A percentile compares a stretch with the other conserved stretches of the same genome.
These are phyloP conservation scores for Amphipyra tragopoginis DNA, from an alignment of 2,888 invertebrate species.

Conservation along the genomic window DNA sequence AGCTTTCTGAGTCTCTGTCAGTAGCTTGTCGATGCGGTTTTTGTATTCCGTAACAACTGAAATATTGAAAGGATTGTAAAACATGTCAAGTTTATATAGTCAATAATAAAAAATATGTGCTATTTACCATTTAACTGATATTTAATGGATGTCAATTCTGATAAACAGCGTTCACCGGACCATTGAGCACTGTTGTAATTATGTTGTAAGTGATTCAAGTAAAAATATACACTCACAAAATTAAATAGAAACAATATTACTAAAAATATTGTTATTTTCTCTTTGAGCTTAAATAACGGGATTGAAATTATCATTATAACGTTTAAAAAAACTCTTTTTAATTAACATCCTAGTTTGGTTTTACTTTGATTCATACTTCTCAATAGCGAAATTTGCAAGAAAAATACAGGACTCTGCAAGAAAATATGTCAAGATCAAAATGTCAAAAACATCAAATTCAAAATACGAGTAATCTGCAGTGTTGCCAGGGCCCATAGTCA, in stretches of 20 bases:
- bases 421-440: too few species aligned
- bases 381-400: too few species aligned
- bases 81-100: too few species aligned
- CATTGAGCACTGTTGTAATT: slow-evolving; percentile 67
- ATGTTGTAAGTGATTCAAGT: slow-evolving; percentile 73
- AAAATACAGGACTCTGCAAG: too few species aligned
- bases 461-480: too few species aligned
- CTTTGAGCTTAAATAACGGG: slow-evolving; percentile 60
- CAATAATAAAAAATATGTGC: neutral
- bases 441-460: too few species aligned
- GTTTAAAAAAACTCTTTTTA: neutral
- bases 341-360: neutral
- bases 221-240: slow-evolving; percentile 70
- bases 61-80: slow-evolving; percentile 43
- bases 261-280: slow-evolving; percentile 65
- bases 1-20: slow-evolving; percentile 76
- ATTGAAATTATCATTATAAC: slow-evolving; percentile 58
- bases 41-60: slow-evolving; percentile 83
- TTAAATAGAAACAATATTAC: slow-evolving; percentile 61
- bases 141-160: slow-evolving; percentile 77
- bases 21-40: slow-evolving; percentile 77
- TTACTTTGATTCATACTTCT: too few species aligned
- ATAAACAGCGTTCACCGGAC: slow-evolving; percentile 75
- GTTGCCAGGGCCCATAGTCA: too few species aligned
- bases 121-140: slow-evolving; percentile 78